Evolutionary conservation across 2,797 vertebrate species (phyloP).

Genomic region (Fistularia tabacaria): DNA sequence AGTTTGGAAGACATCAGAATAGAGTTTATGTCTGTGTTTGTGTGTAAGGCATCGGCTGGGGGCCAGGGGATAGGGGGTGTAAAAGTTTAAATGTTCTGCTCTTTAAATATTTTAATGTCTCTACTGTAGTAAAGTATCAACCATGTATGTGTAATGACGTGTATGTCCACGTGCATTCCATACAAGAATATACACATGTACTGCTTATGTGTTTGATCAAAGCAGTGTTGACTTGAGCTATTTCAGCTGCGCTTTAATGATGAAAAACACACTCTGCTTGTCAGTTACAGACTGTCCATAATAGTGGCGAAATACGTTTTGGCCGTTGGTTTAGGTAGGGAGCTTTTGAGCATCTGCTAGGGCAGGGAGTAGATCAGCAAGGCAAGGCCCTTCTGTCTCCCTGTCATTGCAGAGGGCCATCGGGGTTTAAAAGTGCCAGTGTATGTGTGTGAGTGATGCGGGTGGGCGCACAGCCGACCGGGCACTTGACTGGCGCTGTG

Average conservation of each 20-base stretch:
- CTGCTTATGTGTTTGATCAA: constrained; percentile 3
- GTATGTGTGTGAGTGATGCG: constrained; percentile 58
- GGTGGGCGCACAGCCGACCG: constrained; percentile 70
- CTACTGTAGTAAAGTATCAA: background rate
- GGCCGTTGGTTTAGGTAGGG: constrained; percentile 44
- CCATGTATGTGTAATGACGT: constrained; percentile 1
- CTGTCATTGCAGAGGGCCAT: constrained; percentile 66
- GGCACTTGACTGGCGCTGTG: constrained; percentile 74
- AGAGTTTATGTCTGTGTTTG: background rate
- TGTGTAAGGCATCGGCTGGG: no score
- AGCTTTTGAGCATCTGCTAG: constrained; percentile 62
- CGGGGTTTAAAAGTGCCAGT: constrained; percentile 67
- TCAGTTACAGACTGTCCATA: constrained; percentile 26
- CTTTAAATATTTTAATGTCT: constrained; percentile 4
- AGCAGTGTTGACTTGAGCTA: background rate
- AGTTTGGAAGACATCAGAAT: constrained; percentile 25
- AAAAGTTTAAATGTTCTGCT: background rate
- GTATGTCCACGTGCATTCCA: constrained; percentile 1
- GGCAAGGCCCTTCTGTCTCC: constrained; percentile 72
- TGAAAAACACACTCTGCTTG: constrained; percentile 6
- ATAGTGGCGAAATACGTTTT: constrained; percentile 32
- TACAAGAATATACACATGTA: constrained; percentile 5
- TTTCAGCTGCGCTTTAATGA: constrained; percentile 8
- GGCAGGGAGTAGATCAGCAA: constrained; percentile 61
- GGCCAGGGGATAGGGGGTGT: background rate